Base-by-base conservation (phyloP, 2,888 invertebrate genomes). In the Spatulosminthurus flaviceps region DNA sequence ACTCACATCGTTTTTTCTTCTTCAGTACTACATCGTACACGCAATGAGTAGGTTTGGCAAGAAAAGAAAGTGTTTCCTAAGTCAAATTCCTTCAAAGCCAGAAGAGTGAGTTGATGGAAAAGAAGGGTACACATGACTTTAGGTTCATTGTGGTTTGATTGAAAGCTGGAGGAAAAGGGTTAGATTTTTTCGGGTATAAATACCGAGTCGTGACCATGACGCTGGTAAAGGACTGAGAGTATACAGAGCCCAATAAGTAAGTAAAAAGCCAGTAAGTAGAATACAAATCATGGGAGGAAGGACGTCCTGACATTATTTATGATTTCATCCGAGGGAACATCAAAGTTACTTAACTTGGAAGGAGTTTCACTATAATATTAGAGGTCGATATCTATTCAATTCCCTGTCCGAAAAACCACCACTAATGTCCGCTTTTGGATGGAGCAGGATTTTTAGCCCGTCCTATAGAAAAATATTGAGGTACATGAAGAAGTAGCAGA, bases 371-470 rank as follows among this genome's bases (percentile, higher is more conserved):
- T n/a, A 51, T n/a, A 51, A 51, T 51, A 51, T 51, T 51, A 51
- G 5, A 51, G 51, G 51, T 51, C 51, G 51, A 51, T 19, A 51
- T 51, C 51, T 51, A 51, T 51, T 51, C 51, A 51, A 51, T 51
- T 51, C 9, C 51, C 51, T 19, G 51, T 51, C 51, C 51, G 16
- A 51, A 51, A 51, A 16, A 51, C 5, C 7, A 51, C 19, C 19
- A 51, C 51, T 51, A 51, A 51, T 13, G 51, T 51, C 7, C 51
- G 5, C 51, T 51, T 51, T 51, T 51, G 5, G 51, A 19, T 51
- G n/a, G 51, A 51, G 51, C 16, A 2, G 4, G 51, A 51, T 51
- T 51, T 51, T 51, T 51, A 13, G 9, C 16, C 16, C 51, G 51
- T 51, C 7, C 9, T 51, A 51, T 51, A n/a, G n/a, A n/a, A n/a